These are phyloP conservation scores for Apteryx owenii DNA, from an alignment of 2,113 vertebrate genomes.

Conservation along the genomic window DNA sequence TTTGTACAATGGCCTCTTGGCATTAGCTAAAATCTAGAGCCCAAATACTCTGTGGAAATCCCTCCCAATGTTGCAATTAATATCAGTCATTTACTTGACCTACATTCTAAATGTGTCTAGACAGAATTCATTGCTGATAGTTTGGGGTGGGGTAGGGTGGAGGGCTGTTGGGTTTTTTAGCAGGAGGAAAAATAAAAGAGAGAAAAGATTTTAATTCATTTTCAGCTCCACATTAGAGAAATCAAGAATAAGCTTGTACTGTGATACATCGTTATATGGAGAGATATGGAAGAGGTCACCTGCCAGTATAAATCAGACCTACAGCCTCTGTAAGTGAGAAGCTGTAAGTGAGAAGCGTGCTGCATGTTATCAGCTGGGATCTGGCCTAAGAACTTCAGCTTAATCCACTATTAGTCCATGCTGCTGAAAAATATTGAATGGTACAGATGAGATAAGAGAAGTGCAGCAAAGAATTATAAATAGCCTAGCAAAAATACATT, in stretches of 20 bases:
- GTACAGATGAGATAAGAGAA: neutral
- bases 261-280: neutral
- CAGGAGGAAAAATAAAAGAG: neutral
- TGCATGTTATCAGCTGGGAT: neutral
- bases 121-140: slow-evolving; percentile 23
- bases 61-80: slow-evolving; percentile 33
- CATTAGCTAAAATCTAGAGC: slow-evolving; percentile 61
- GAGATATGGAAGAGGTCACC: neutral
- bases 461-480: slow-evolving; percentile 32
- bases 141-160: neutral
- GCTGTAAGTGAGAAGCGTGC: neutral
- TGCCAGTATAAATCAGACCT: neutral
- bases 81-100: slow-evolving; percentile 59
- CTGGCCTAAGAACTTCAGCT: neutral
- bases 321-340: neutral
- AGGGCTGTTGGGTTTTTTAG: neutral
- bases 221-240: slow-evolving; percentile 5
- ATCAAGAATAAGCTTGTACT: neutral
- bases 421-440: slow-evolving; percentile 4
- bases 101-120: slow-evolving; percentile 49
- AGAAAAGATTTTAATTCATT: neutral
- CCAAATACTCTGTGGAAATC: slow-evolving; percentile 65
- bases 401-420: neutral
- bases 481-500: neutral
- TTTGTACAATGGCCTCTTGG: slow-evolving; percentile 56